These are phyloP conservation scores for Labrus mixtus DNA, from an alignment of 2,113 vertebrate species.

Conservation along the genomic window DNA sequence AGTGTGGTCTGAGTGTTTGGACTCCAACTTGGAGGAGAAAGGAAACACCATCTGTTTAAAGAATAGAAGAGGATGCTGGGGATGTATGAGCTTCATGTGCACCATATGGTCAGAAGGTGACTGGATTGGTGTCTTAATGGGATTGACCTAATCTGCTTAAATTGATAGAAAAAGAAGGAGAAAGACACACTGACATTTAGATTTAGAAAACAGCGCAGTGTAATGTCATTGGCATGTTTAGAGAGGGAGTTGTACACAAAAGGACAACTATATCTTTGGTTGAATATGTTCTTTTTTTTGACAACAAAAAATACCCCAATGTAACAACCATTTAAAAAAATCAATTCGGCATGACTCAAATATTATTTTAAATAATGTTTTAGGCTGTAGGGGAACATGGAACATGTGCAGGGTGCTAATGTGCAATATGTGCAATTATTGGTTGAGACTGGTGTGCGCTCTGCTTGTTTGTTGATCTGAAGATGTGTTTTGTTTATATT, in stretches of 20 bases:
- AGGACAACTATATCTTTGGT: too few species aligned
- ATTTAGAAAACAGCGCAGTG: neutral
- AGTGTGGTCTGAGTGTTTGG: conserved; percentile 50
- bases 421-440: too few species aligned
- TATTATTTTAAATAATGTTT: too few species aligned
- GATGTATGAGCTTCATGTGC: conserved; percentile 18
- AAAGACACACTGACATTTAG: conserved; percentile 2
- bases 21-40: neutral
- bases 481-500: neutral
- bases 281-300: too few species aligned
- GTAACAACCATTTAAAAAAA: too few species aligned
- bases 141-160: conserved; percentile 72
- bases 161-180: conserved; percentile 28
- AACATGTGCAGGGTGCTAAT: too few species aligned
- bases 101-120: conserved; percentile 73
- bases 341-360: too few species aligned
- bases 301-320: too few species aligned
- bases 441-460: too few species aligned
- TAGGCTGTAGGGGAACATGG: too few species aligned
- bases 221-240: neutral
- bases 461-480: too few species aligned
- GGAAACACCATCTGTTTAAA: neutral
- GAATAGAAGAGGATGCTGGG: conserved; percentile 35
- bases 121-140: conserved; percentile 65
- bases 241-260: too few species aligned